Base-by-base conservation (phyloP, 2,888 invertebrate species). In the Sinotaia quadrata region DNA sequence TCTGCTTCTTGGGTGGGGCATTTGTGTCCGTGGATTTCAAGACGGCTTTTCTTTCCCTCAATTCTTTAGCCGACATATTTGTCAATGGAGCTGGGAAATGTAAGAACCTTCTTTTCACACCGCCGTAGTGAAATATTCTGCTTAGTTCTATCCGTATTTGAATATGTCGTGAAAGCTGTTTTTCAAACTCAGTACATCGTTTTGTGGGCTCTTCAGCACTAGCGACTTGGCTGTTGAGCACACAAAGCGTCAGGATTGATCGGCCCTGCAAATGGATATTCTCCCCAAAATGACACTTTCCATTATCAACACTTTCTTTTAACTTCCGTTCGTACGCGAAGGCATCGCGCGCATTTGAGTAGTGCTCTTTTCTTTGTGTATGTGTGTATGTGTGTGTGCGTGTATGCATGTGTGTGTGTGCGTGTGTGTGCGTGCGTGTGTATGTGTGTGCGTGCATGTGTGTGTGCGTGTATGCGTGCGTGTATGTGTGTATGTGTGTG, bases 331-430 rank as follows among this genome's bases (percentile, higher is more conserved):
- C 18, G 10, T 41, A 41, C 41, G 41, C 41, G 10, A 12, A 12
- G 41, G 8, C 41, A 8, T 41, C 41, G 12, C 0, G 0, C 10
- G 18, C 5, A 2, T 10, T 8, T n/a, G 54, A 34, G 36, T 57
- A 12, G 33, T n/a, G 2, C 24, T 12, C 33, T 2, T 31, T 57
- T 57, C 18, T 36, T n/a, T 34, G 7, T 31, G 34, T n/a, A 5
- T 56, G 29, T 56, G 24, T 29, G 56, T n/a, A 12, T 56, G 56
- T 56, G 29, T 29, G 56, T 56, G 29, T 56, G 29, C 21, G 56
- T 51, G 51, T 21, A 8, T 12, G 51, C 21, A 8, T 51, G 51
- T 51, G 18, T 51, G 18, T 51, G 51, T 51, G 51, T 21, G 18
- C 21, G 51, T 51, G 18, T 51, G 51, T 21, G 8, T 15, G 8